Base-by-base conservation (phyloP, 2,888 invertebrate genomes). In the Leucania comma region DNA sequence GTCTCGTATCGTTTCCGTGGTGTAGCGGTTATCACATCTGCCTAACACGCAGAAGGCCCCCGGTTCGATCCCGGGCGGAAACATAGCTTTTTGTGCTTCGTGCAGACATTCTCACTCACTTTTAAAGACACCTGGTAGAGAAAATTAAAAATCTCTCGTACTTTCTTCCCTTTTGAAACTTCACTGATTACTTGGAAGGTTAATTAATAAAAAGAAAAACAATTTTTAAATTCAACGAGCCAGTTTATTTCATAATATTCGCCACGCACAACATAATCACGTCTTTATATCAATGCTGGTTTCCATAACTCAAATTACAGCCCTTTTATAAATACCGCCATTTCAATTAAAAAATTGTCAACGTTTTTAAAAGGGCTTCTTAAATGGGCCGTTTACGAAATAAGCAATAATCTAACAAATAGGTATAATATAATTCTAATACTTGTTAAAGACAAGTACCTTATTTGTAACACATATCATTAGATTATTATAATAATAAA, bases 1-100 rank as follows among this genome's bases (percentile, higher is more conserved):
- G 0, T 0, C 0, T 0, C 0, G 0, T 29, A 90, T 87, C 96
- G 97, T 84, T 84, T 84, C 84, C 84, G 97, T 98, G 97, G 97
- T 98, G 98, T 98, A 98, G 98, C 97, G 98, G 98, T 98, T 98
- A 98, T 98, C 98, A 98, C 98, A 97, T 98, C 98, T 97, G 98
- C 98, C 97, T 98, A 97, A 98, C 98, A 98, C 98, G 98, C 98
- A 97, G 97, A 98, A 98, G 98, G 98, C 97, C 98, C 97, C 98
- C 97, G 97, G 98, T 98, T 98, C 97, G 97, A 98, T 97, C 97
- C 97, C 97, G 97, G 97, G 97, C 97, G 97, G 97, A 97, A 97
- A 97, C 97, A 97, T 89, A 87, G 75, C 67, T 87, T 94, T 93
- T 82, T 75, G 57, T 12, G 14, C 97, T 97, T 96, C 96, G 97